Base-by-base conservation (phyloP, 2,888 invertebrate genomes). In the Lasioglossum figueresi region DNA sequence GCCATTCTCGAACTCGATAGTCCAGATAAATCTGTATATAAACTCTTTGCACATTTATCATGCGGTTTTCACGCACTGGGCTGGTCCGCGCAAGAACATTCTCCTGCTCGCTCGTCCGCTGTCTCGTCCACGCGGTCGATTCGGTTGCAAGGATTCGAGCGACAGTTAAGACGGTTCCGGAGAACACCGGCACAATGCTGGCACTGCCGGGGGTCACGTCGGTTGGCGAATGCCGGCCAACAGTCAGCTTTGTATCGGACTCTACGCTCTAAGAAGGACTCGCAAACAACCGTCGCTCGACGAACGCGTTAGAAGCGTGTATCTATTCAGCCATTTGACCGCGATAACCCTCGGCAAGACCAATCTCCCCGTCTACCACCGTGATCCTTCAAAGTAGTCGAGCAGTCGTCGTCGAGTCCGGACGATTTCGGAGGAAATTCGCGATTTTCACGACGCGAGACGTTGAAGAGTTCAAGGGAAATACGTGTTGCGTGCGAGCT, bases 401-500 rank as follows among this genome's bases (percentile, higher is more conserved):
- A 10, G 27, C 5, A 16, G 34, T 31, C 63, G 63, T 19, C 34
- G 63, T 8, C 63, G 63, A 8, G 63, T 56, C 4, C n/a, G n/a
- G 2, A 5, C 37, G 45, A 75, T 72, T 78, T 40, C 79, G 71
- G 56, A 34, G 59, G 76, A 40, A 84, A 88, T 86, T 88, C 59
- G 76, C 72, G 85, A 82, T 72, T 89, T 82, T 85, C 81, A 71
- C 83, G 76, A 79, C 77, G 87, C 80, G 87, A 83, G 87, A 84
- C 83, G 85, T 82, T 88, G 82, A 87, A 85, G 89, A 88, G 91
- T 93, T 92, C 92, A 92, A 91, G 92, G 92, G 90, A 93, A 92
- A 92, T 93, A 92, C 92, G 92, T 92, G 93, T 94, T 94, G 94
- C 94, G 92, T 94, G 94, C 92, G 91, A 88, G 85, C 88, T 84